phyloP scores from a whole-genome alignment of 2,797 vertebrate genomes.

The Ceryle rudis region DNA sequence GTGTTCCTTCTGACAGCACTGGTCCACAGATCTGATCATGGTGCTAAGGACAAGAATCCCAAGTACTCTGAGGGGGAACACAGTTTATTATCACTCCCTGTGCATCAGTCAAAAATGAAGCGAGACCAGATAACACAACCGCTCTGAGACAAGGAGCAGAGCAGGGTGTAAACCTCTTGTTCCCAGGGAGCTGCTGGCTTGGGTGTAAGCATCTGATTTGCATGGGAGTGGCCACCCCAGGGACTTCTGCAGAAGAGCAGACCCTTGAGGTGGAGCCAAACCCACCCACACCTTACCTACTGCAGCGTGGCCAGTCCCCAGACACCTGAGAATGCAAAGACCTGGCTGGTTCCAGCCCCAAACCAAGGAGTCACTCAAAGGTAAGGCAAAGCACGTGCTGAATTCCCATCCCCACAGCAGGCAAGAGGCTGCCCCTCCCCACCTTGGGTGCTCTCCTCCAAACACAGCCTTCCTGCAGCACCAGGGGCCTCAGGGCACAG shows the following conservation, averaged over 20 bases:
- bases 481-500: neutral
- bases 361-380: rapidly evolving
- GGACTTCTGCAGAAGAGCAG: neutral
- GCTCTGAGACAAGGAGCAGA: neutral
- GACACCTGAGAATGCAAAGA: neutral
- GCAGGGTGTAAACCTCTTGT: neutral
- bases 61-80: neutral
- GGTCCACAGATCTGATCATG: neutral
- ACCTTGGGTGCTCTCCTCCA: neutral
- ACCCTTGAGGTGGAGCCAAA: neutral
- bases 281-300: neutral
- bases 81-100: rapidly evolving
- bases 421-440: neutral
- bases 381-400: rapidly evolving
- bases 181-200: neutral
- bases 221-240: neutral
- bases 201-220: neutral
- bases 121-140: neutral
- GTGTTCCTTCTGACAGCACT: neutral
- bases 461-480: neutral
- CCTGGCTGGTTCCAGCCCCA: too few species aligned
- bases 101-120: neutral
- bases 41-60: rapidly evolving
- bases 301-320: neutral
- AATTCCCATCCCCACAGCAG: rapidly evolving